Conservation (phyloP, 2,888 invertebrate species). For the Caenorhabditis imperialis region DNA sequence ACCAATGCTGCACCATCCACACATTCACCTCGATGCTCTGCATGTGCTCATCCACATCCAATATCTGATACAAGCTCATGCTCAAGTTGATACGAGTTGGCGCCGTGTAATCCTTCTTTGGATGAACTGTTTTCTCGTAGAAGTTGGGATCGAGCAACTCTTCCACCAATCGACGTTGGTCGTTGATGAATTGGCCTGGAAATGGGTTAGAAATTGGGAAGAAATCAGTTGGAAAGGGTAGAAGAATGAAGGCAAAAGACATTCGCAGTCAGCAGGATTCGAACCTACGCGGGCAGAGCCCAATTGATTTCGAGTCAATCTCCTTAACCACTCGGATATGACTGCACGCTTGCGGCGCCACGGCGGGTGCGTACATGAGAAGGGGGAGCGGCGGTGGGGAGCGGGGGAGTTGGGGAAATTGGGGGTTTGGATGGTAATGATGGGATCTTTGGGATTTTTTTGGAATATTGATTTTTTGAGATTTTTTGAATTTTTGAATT, state of each 20-base stretch:
- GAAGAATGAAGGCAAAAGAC: conserved; percentile 2
- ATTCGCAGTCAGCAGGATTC: conserved; percentile 66
- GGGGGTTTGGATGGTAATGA: too few relatives aligned
- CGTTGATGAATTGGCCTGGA: conserved; percentile 53
- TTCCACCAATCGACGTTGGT: conserved; percentile 71
- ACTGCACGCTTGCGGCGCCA: conserved; percentile 32
- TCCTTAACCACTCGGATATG: conserved; percentile 71
- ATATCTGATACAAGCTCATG: conserved; percentile 80
- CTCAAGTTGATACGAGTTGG: conserved; percentile 79
- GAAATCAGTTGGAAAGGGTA: too few relatives aligned
- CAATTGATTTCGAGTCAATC: conserved; percentile 71
- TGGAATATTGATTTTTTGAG: too few relatives aligned
- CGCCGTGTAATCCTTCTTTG: conserved; percentile 62
- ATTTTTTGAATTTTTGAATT: too few relatives aligned
- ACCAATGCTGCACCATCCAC: conserved; percentile 79
- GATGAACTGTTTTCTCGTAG: conserved; percentile 76
- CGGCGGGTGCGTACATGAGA: background rate
- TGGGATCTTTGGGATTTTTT: too few relatives aligned
- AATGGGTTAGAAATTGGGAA: too few relatives aligned
- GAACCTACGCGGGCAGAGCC: conserved; percentile 71
- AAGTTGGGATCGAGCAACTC: conserved; percentile 72
- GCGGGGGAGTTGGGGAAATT: too few relatives aligned
- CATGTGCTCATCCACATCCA: conserved; percentile 79
- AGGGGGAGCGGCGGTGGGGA: background rate
- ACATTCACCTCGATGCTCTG: conserved; percentile 76